Conservation (phyloP, 2,888 invertebrate species). For the Agriopis aurantiaria region DNA sequence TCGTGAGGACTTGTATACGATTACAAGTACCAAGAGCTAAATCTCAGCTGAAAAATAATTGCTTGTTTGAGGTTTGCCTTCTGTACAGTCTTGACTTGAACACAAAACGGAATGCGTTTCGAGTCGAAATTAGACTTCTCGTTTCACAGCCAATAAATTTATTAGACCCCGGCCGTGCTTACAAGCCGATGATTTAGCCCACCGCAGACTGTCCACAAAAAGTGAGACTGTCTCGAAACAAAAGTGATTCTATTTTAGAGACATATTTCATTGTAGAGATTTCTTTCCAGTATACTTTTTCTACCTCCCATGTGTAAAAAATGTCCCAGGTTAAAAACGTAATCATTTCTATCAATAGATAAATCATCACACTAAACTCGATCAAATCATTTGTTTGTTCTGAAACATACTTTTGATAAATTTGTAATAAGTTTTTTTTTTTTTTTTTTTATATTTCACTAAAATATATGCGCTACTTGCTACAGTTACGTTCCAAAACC, state of each 20-base stretch:
- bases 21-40: no score
- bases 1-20: no score
- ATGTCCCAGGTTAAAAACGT: no score
- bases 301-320: background rate
- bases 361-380: no score
- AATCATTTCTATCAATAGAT: no score
- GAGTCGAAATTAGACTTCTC: slow-evolving; percentile 71
- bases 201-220: slow-evolving; percentile 45
- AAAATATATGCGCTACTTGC: no score
- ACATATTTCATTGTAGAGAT: slow-evolving; percentile 1
- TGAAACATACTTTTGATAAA: no score
- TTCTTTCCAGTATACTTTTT: background rate
- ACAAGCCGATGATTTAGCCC: slow-evolving; percentile 51
- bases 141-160: slow-evolving; percentile 73
- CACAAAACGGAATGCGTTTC: slow-evolving; percentile 62
- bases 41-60: no score
- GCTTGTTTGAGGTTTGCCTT: background rate
- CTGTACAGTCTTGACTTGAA: slow-evolving; percentile 37
- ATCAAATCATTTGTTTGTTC: no score
- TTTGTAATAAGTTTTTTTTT: no score
- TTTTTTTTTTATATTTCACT: no score
- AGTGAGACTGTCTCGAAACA: slow-evolving; percentile 37
- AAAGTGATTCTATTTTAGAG: slow-evolving; percentile 33
- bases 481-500: no score
- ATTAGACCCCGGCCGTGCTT: slow-evolving; percentile 64